Conservation (phyloP, 2,797 vertebrate species). For the Mormyrus proboscirostris region DNA sequence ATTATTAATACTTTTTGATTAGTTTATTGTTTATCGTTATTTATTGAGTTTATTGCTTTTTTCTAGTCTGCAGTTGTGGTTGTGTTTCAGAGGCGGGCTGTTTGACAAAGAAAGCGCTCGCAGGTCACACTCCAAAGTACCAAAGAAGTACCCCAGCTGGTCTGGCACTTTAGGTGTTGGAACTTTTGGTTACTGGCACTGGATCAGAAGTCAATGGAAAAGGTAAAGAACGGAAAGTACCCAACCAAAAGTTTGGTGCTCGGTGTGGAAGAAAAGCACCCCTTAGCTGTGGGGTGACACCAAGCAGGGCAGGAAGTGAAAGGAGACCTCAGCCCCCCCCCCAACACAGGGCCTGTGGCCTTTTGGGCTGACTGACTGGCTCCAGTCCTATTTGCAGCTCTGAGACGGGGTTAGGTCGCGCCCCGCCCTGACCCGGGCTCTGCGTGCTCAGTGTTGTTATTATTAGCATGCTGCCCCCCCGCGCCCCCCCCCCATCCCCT, state of each 20-base stretch:
- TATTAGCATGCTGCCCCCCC: constrained; percentile 73
- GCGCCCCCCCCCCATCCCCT: constrained; percentile 59
- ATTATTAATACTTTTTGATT: background rate
- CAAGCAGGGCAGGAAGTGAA: constrained; percentile 50
- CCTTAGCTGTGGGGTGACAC: background rate
- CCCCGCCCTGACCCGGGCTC: constrained; percentile 73
- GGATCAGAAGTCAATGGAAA: background rate
- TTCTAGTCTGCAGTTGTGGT: background rate
- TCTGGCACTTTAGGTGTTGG: background rate
- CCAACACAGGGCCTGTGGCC: background rate
- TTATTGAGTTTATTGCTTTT: background rate
- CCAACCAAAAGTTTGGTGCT: background rate
- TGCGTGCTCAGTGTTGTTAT: constrained; percentile 87
- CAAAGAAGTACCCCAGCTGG: background rate
- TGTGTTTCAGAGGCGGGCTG: background rate
- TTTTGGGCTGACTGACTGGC: constrained; percentile 59
- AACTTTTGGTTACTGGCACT: background rate
- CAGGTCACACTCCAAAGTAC: background rate
- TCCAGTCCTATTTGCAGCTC: constrained; percentile 70
- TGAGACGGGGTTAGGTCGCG: constrained; percentile 64
- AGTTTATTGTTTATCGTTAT: background rate
- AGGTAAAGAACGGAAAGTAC: background rate
- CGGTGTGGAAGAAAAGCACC: background rate
- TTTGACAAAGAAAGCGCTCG: background rate
- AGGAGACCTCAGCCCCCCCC: constrained; percentile 40